Conservation (phyloP, 2,113 vertebrate genomes). For the Holacanthus passer region DNA sequence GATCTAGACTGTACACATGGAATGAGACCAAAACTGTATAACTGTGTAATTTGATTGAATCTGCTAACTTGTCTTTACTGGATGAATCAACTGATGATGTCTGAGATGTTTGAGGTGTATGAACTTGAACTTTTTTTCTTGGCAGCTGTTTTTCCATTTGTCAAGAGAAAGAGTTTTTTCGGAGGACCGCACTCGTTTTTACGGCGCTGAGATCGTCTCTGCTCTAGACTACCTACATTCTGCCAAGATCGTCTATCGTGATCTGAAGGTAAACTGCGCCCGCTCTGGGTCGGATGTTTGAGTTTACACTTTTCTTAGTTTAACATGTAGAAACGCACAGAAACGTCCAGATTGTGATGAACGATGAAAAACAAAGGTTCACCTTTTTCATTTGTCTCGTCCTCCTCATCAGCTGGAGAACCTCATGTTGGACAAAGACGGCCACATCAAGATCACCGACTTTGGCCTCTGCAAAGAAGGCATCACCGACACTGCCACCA, state of each 20-base stretch:
- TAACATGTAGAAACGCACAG: not conserved
- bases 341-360: not conserved
- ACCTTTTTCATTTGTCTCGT: not conserved
- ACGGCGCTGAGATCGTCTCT: slow-evolving; percentile 96
- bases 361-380: not conserved
- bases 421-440: slow-evolving; percentile 92
- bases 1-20: too few relatives aligned
- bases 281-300: too few relatives aligned
- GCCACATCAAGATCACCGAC: slow-evolving; percentile 96
- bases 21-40: not conserved
- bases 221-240: slow-evolving; percentile 97
- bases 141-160: slow-evolving; percentile 97
- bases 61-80: not conserved
- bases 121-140: not conserved
- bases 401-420: slow-evolving; percentile 90
- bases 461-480: slow-evolving; percentile 98
- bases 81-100: not conserved
- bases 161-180: slow-evolving; percentile 97
- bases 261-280: slow-evolving; percentile 91
- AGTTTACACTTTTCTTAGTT: too few relatives aligned
- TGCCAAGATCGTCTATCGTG: slow-evolving; percentile 96
- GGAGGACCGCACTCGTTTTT: slow-evolving; percentile 98
- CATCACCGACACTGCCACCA: slow-evolving; percentile 96
- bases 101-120: not conserved
- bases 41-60: not conserved